Evolutionary conservation across 2,113 vertebrate species (phyloP), one percentile per base, ranked within the genome.

Genomic region (Heterocephalus glaber): DNA sequence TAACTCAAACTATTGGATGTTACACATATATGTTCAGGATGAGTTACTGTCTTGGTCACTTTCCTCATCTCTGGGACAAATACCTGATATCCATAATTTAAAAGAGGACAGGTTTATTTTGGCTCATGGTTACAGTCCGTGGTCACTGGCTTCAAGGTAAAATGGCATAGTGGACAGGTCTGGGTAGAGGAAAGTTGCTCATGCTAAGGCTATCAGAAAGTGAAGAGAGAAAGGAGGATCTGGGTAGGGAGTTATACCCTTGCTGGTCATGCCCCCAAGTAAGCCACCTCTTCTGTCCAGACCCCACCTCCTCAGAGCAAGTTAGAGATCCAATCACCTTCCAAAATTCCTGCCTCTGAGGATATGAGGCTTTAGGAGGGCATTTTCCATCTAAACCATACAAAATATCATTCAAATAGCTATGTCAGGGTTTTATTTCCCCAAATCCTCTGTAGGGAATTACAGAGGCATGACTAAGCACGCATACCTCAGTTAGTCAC

Each of bases 371-470:
- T 76, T 74, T 44, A 76, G 24, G 41, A 5, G 72, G 44, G 47
- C 26, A 28, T 76, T 30, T 26, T 76, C 41, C 5, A 30, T 30
- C 12, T 44, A 76, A 56, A 24, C 22, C 12, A 26, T 26, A 58
- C 33, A 13, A 44, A 28, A 72, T 60, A 44, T 47, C 44, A 82
- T 77, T 72, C 1, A 41, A 66, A 58, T 7, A 63, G n/a, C 88
- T 82, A 35, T 54, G 86, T 89, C 68, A 91, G 66, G 35, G 24
- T 86, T 94, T 44, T 76, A 4, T 83, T 96, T 86, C 41, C 88
- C 58, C 74, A 72, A 80, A 33, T 83, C 47, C 68, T 72, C 52
- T 72, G 19, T 85, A 28, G 72, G 56, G 41, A 47, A 60, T 89
- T 91, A 85, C n/a, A 44, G 28, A 77, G 52, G 11, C 16, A 33